Evolutionary conservation across 2,888 invertebrate genomes (phyloP), one percentile per base, ranked within the genome.

Genomic region (Margaritifera margaritifera): DNA sequence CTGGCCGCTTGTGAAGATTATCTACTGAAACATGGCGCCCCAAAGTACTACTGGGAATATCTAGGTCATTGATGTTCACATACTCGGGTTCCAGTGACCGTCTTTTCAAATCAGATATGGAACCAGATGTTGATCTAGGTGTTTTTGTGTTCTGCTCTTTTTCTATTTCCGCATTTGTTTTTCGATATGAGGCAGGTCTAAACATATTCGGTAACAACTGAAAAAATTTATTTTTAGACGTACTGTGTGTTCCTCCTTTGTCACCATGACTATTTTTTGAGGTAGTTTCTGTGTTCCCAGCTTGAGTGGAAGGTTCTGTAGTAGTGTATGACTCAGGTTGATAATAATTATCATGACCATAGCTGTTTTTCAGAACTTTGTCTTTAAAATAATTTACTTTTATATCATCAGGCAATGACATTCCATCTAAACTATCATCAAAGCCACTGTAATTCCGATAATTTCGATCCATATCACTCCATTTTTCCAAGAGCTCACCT

Each of bases 371-470:
- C 8, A 81, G 69, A 55, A 76, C 74, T 66, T 81, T 81, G 54
- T 79, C 70, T 64, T 81, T 78, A 71, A 81, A 81, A 62, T 81
- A 81, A 27, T 79, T 78, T 72, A 81, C 75, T 74, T 81, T 80
- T n/a, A 78, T 74, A 69, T 78, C 76, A 53, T 76, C 78, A 54
- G 72, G 50, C 15, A 42, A 42, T 66, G 68, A 74, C 22, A 66
- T 72, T 55, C 74, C 69, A 53, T 72, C 71, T 27, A 64, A 59
- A 50, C 72, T 69, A 4, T 77, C 72, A 62, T 78, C 78, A 73
- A 81, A 81, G 52, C 78, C 81, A 66, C 72, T 77, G 69, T 78
- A 81, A 70, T 81, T 81, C 51, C 81, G 73, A 71, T 81, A 81
- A 70, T 81, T 81, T 55, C 74, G 66, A 72, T 81, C 81, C 79